Conservation (phyloP, 1,140 invertebrate genomes). For the Contarinia nasturtii region DNA sequence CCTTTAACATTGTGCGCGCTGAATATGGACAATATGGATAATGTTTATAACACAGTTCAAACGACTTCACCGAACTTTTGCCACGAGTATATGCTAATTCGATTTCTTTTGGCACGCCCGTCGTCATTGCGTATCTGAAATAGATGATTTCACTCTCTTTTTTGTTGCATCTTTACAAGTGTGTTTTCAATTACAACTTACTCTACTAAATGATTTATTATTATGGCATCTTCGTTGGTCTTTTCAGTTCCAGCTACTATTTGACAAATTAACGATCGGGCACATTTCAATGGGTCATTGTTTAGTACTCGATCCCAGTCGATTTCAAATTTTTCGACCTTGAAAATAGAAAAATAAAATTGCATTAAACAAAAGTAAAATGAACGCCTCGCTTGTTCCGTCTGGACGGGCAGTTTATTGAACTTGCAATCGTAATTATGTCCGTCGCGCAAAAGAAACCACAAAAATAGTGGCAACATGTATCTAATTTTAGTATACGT, state of each 20-base stretch:
- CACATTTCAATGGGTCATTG: slow-evolving; percentile 20
- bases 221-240: slow-evolving; percentile 10
- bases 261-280: slow-evolving; percentile 21
- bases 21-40: neutral
- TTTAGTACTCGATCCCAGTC: slow-evolving; percentile 21
- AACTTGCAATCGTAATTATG: no score
- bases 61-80: neutral
- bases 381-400: no score
- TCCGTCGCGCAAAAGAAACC: no score
- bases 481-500: no score
- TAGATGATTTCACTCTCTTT: no score
- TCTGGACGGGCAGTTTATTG: no score
- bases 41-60: neutral
- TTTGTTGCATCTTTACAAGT: no score
- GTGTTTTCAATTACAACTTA: neutral
- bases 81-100: neutral
- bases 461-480: no score
- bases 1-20: neutral
- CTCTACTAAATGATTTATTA: slow-evolving; percentile 18
- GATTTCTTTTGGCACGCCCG: neutral
- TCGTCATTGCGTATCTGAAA: neutral
- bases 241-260: slow-evolving; percentile 18
- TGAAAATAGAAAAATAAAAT: neutral
- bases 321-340: slow-evolving; percentile 5
- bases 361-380: no score